Percentiles rank a stretch among this genome's conserved stretches.
These are phyloP conservation scores for Pelagia noctiluca DNA, from an alignment of 30 jellyfish, hydroid and myxozoan genomes.

Conservation along the genomic window DNA sequence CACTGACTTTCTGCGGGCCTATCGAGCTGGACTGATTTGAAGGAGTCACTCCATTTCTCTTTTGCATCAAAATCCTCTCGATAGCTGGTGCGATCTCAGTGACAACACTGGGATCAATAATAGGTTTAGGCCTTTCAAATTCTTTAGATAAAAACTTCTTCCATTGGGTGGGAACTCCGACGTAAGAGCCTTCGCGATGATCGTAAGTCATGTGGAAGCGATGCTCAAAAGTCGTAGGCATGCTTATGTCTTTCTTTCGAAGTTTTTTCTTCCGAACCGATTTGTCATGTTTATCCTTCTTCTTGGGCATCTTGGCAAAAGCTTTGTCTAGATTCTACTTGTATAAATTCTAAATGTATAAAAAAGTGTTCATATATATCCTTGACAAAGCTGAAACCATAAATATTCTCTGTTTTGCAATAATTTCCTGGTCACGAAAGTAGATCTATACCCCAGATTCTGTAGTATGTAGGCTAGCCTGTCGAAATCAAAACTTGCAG, in stretches of 20 bases:
- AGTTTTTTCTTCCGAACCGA: constrained; percentile 70
- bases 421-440: too few species aligned
- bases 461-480: too few species aligned
- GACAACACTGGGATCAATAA: constrained; percentile 89
- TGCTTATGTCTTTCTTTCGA: constrained; percentile 91
- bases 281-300: constrained; percentile 54
- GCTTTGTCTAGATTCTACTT: background rate
- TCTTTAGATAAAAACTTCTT: constrained; percentile 90
- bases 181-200: constrained; percentile 89
- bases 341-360: too few species aligned
- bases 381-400: too few species aligned
- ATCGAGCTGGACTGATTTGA: constrained; percentile 42
- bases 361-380: too few species aligned
- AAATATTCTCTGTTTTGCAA: too few species aligned
- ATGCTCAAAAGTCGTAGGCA: constrained; percentile 84
- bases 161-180: constrained; percentile 99
- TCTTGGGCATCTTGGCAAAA: constrained; percentile 59
- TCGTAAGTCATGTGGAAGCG: constrained; percentile 97
- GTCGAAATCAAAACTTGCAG: too few species aligned
- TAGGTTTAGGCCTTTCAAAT: constrained; percentile 92
- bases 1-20: constrained; percentile 66
- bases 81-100: constrained; percentile 94
- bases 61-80: constrained; percentile 67
- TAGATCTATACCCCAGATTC: too few species aligned
- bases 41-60: constrained; percentile 71